phyloP scores from a whole-genome alignment of 2,113 vertebrate genomes.

The Propithecus coquereli region DNA sequence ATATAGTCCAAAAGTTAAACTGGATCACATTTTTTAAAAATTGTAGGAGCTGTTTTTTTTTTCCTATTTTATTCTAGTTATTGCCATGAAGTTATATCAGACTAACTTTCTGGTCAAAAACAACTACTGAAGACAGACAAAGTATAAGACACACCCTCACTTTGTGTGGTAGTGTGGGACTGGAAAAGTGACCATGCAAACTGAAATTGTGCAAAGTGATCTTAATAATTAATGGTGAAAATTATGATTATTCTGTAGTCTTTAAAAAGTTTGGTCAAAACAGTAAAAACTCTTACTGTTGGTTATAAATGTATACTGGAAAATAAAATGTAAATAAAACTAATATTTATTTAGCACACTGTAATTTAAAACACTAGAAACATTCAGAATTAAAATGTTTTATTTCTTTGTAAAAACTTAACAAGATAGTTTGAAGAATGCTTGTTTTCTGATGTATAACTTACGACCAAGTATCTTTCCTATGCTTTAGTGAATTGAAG shows the following conservation, averaged over 20 bases:
- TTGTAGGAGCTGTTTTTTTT: background rate
- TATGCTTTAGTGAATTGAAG: background rate
- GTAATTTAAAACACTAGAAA: constrained; percentile 33
- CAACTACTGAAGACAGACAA: background rate
- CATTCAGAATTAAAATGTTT: background rate
- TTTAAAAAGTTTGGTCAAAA: constrained; percentile 11
- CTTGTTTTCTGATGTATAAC: background rate
- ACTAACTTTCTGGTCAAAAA: background rate
- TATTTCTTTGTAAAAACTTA: background rate
- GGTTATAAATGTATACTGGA: background rate
- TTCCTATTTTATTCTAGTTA: background rate
- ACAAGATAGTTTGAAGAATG: background rate
- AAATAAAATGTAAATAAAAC: constrained; percentile 29
- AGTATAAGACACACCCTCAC: background rate
- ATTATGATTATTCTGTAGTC: background rate
- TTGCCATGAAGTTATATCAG: background rate
- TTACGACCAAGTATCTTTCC: background rate
- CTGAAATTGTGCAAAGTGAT: background rate
- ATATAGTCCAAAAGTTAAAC: background rate
- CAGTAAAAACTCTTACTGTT: background rate
- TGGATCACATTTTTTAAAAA: background rate
- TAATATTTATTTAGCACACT: background rate
- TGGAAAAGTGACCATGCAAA: background rate
- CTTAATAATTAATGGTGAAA: background rate
- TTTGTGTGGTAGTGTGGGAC: background rate